phyloP scores from a whole-genome alignment of 2,797 vertebrate genomes.

The Phyllotis vaccarum region DNA sequence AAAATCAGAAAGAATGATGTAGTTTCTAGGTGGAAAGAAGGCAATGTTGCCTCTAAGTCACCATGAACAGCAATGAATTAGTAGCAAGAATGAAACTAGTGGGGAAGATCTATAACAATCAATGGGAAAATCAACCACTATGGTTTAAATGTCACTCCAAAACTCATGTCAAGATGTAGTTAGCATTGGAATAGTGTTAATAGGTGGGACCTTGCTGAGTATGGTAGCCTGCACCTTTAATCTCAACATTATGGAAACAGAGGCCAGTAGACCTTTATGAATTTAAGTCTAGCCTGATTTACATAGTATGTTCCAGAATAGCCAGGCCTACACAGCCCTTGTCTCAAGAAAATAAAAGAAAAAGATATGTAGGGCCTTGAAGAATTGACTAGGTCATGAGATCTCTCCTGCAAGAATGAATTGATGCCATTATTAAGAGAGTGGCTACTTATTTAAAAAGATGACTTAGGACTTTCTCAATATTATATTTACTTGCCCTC shows the following conservation, averaged over 20 bases:
- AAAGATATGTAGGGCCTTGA: background rate
- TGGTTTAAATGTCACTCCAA: background rate
- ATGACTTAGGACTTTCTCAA: background rate
- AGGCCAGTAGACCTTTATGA: background rate
- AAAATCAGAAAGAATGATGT: slow-evolving; percentile 62
- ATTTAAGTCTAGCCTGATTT: background rate
- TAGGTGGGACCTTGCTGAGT: background rate
- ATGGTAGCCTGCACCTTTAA: background rate
- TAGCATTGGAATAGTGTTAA: background rate
- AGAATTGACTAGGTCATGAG: background rate
- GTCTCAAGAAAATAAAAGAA: background rate
- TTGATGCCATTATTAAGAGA: background rate
- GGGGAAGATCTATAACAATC: slow-evolving; percentile 36
- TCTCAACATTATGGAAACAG: background rate
- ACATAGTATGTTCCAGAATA: background rate
- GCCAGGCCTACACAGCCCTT: background rate
- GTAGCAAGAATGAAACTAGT: slow-evolving; percentile 7
- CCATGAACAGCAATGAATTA: background rate
- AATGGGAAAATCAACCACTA: background rate
- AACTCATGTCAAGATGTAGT: background rate
- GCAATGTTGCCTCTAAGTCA: slow-evolving; percentile 28
- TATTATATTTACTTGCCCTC: background rate
- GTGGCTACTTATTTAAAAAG: background rate
- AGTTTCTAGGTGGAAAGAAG: background rate
- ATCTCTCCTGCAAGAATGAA: background rate